phyloP scores from a whole-genome alignment of 1,140 invertebrate genomes.

The Zaprionus taronus region DNA sequence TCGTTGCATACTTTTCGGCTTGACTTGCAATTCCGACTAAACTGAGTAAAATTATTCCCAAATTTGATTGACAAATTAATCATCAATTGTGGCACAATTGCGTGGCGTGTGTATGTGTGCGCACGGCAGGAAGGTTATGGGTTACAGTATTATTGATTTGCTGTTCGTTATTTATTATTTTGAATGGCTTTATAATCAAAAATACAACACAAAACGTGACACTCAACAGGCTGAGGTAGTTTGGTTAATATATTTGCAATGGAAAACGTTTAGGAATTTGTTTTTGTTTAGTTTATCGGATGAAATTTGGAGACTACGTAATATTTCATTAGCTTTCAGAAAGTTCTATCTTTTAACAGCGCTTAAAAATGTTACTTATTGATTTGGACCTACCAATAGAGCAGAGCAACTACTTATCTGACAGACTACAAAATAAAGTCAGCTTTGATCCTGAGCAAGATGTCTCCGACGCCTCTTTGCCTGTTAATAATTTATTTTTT shows the following conservation, averaged over 20 bases:
- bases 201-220: slow-evolving; percentile 11
- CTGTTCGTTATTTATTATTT: slow-evolving; percentile 17
- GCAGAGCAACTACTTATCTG: slow-evolving; percentile 8
- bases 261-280: not conserved
- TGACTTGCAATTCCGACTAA: not conserved
- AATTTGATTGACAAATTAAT: slow-evolving; percentile 28
- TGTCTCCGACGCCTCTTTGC: too few relatives aligned
- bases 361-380: slow-evolving; percentile 26
- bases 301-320: too few relatives aligned
- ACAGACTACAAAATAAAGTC: slow-evolving; percentile 24
- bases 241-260: slow-evolving; percentile 4
- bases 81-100: slow-evolving; percentile 17
- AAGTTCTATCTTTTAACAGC: too few relatives aligned
- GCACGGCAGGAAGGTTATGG: slow-evolving; percentile 75
- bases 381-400: slow-evolving; percentile 9
- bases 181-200: slow-evolving; percentile 25
- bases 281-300: not conserved
- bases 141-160: slow-evolving; percentile 29
- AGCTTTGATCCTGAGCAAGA: too few relatives aligned
- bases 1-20: slow-evolving; percentile 60
- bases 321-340: too few relatives aligned
- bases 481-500: too few relatives aligned
- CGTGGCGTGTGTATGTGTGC: slow-evolving; percentile 37
- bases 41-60: not conserved
- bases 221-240: not conserved